Evolutionary conservation across 2,888 invertebrate genomes (phyloP), one percentile per base, ranked within the genome.

Genomic region (Allygus modestus): DNA sequence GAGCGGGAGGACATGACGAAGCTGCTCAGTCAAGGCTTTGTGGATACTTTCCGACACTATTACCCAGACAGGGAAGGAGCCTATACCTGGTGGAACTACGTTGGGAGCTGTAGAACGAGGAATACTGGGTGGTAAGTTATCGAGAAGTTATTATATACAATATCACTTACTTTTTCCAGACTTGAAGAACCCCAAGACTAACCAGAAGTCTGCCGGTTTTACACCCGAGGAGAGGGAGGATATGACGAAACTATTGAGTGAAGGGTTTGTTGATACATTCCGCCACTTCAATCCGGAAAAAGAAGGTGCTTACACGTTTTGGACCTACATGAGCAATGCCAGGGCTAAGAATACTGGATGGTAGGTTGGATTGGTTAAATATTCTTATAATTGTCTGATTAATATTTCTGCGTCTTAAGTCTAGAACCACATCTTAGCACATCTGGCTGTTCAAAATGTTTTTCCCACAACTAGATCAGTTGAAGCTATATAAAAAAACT

Each of bases 71-170:
- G 93, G 88, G 94, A 93, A 7, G 95, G 93, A 11, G 96, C 95
- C 0, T 99, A 98, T 90, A 97, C 98, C 0, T 99, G 96, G 90
- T 99, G 99, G 99, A 95, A 97, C 0, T 99, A 98, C 90, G 96
- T 99, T 94, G 92, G 92, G 86, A 97, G 97, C 90, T 93, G 97
- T 11, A 93, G 99, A 82, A 92, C 94, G 11, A 97, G 96, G 89
- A 98, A 99, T 91, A 93, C 98, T 86, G 99, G 99, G 90, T 99
- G 99, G 98, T 96, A 90, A 92, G 93, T 88, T 26, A 23, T 69
- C 71, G 0, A 58, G 15, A 58, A 26, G 9, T 77, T 9, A 23
- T 54, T 84, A 83, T 20, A 20, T 69, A 46, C 41, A 20, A 51
- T 65, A 61, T 51, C 31, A 58, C 28, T 82, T 81, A 81, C 20